Conservation (phyloP, 2,113 vertebrate species). For the Pollachius pollachius region DNA sequence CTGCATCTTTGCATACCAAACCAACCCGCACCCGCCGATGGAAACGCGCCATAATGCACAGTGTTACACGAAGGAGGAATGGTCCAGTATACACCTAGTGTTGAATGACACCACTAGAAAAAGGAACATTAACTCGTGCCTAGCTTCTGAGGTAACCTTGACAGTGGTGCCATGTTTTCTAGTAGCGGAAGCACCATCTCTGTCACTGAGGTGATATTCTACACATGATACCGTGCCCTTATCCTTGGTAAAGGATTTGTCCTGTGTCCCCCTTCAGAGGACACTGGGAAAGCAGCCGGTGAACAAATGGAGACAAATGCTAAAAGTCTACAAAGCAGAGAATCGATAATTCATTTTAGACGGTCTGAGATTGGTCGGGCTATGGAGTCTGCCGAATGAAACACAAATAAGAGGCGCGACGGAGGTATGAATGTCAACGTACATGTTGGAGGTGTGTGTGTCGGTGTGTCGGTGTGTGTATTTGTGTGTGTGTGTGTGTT, state of each 20-base stretch:
- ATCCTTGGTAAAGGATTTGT: conserved; percentile 25
- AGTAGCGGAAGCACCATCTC: too few species aligned
- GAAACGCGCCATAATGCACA: too few species aligned
- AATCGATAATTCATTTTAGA: conserved; percentile 67
- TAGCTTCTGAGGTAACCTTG: too few species aligned
- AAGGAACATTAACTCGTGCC: too few species aligned
- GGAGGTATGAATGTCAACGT: conserved; percentile 41
- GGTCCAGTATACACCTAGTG: too few species aligned
- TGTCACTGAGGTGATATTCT: too few species aligned
- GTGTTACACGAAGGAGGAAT: too few species aligned
- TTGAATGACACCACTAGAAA: too few species aligned
- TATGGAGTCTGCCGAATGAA: conserved; percentile 19
- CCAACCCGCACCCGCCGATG: too few species aligned
- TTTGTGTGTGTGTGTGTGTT: neutral
- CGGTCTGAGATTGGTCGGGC: conserved; percentile 31
- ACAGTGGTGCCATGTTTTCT: too few species aligned
- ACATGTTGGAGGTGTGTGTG: conserved; percentile 27
- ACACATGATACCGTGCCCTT: neutral
- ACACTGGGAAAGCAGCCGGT: conserved; percentile 48
- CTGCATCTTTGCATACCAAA: too few species aligned
- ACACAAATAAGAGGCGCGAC: conserved; percentile 46
- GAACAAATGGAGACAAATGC: conserved; percentile 49
- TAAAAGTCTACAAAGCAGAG: conserved; percentile 14
- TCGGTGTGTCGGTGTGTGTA: conserved; percentile 9
- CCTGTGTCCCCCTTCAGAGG: conserved; percentile 22